A percentile compares a stretch with the other conserved stretches of the same genome.
Evolutionary conservation across 2,113 vertebrate species (phyloP).

Genomic region (Perognathus longimembris): DNA sequence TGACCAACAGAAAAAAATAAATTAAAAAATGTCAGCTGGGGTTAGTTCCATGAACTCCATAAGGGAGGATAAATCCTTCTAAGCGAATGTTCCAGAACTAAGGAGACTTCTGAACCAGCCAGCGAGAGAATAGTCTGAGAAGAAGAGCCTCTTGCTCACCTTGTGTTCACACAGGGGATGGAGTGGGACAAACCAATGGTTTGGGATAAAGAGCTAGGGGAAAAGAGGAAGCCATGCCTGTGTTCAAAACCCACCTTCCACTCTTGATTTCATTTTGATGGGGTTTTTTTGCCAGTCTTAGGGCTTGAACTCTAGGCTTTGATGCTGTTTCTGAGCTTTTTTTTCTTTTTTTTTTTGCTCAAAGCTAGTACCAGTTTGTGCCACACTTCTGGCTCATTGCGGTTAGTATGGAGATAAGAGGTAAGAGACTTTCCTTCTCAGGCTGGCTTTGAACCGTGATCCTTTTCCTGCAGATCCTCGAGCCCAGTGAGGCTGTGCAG

Average conservation of each 20-base stretch:
- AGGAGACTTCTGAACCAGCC: conserved; percentile 21
- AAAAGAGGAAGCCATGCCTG: background rate
- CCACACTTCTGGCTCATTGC: too few relatives aligned
- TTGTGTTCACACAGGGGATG: conserved; percentile 73
- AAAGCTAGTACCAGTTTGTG: too few relatives aligned
- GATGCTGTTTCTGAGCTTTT: too few relatives aligned
- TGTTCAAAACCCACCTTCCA: background rate
- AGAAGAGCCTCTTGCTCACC: background rate
- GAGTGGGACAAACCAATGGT: conserved; percentile 81
- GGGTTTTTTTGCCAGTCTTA: too few relatives aligned
- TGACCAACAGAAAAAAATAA: too few relatives aligned
- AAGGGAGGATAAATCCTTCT: background rate
- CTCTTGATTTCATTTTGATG: too few relatives aligned
- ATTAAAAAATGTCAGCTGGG: background rate
- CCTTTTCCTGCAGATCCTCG: background rate
- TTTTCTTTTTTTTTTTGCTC: too few relatives aligned
- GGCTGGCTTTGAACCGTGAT: too few relatives aligned
- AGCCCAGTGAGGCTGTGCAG: background rate
- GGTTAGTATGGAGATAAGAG: too few relatives aligned
- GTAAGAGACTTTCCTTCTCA: too few relatives aligned
- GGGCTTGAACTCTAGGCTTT: too few relatives aligned
- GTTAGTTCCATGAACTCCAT: background rate
- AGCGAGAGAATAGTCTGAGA: conserved; percentile 70
- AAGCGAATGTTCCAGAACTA: background rate
- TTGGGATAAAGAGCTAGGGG: conserved; percentile 62